A percentile compares a stretch with the other conserved stretches of the same genome.
Evolutionary conservation across 1,140 invertebrate genomes (phyloP).

Genomic region (Littorina saxatilis): DNA sequence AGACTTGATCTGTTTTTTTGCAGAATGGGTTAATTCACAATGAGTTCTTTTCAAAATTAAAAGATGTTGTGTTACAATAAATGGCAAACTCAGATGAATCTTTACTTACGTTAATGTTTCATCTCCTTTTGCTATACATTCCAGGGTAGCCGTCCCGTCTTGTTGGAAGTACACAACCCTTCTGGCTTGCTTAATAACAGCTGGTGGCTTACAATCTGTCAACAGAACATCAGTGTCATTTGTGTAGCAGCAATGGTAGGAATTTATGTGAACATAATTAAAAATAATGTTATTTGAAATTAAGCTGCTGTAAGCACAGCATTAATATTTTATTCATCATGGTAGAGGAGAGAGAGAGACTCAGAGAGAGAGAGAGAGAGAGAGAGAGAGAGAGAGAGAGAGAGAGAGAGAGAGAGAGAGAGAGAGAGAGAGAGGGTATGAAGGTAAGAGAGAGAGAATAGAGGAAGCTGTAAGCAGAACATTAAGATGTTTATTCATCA

Average conservation of each 20-base stretch:
- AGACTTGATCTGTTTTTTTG: not conserved
- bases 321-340: not conserved
- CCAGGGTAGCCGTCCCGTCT: constrained; percentile 41
- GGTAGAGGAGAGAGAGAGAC: not conserved
- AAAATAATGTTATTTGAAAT: not conserved
- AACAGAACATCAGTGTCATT: not conserved
- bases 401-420: constrained; percentile 28
- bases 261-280: too few species aligned
- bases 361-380: not conserved
- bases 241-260: not conserved
- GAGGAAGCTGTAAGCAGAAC: too few species aligned
- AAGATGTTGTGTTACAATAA: not conserved
- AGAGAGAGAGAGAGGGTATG: constrained; percentile 7
- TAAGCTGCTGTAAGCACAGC: not conserved
- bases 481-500: too few species aligned
- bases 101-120: constrained; percentile 41
- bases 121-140: constrained; percentile 47
- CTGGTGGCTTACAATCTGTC: constrained; percentile 43
- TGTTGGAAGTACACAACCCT: constrained; percentile 38
- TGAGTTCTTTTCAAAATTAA: not conserved
- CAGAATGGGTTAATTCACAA: not conserved
- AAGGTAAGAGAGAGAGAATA: too few species aligned
- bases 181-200: constrained; percentile 36
- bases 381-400: constrained; percentile 32
- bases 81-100: not conserved